phyloP scores from a whole-genome alignment of 2,888 invertebrate genomes.

The Noctua janthina region DNA sequence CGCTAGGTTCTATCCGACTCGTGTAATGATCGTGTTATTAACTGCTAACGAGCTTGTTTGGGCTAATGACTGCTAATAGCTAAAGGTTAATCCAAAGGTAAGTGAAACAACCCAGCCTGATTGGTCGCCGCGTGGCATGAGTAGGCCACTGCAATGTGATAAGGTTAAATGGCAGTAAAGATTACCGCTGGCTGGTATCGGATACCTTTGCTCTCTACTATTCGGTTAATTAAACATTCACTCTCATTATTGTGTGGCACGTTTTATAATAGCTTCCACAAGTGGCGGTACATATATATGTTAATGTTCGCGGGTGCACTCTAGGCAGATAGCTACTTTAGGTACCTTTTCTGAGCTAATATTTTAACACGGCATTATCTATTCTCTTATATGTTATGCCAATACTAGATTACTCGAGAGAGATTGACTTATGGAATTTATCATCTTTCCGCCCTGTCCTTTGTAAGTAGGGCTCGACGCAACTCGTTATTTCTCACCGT shows the following conservation, averaged over 20 bases:
- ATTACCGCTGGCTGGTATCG: constrained; percentile 26
- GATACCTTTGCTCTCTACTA: constrained; percentile 34
- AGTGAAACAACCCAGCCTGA: not conserved
- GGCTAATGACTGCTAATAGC: constrained; percentile 27
- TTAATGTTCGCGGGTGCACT: not conserved
- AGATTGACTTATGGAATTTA: not conserved
- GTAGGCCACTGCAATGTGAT: constrained; percentile 8
- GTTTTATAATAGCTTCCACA: not conserved
- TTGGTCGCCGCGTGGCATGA: not conserved
- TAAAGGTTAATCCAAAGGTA: constrained; percentile 13
- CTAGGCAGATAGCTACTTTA: too few relatives aligned
- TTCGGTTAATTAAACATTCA: constrained; percentile 9
- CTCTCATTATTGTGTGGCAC: constrained; percentile 9
- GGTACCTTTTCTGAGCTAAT: too few relatives aligned
- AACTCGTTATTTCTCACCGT: not conserved
- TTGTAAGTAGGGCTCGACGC: not conserved
- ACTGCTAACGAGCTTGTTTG: constrained; percentile 31
- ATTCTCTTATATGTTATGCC: not conserved
- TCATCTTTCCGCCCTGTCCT: not conserved
- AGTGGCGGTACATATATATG: not conserved
- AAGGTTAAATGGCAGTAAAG: constrained; percentile 44
- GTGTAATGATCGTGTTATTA: constrained; percentile 22
- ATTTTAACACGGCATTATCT: not conserved
- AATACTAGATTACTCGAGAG: too few relatives aligned
- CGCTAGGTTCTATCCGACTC: not conserved